These are phyloP conservation scores for Meiosimyza platycephala DNA, from an alignment of 2,888 invertebrate species.

Conservation along the genomic window DNA sequence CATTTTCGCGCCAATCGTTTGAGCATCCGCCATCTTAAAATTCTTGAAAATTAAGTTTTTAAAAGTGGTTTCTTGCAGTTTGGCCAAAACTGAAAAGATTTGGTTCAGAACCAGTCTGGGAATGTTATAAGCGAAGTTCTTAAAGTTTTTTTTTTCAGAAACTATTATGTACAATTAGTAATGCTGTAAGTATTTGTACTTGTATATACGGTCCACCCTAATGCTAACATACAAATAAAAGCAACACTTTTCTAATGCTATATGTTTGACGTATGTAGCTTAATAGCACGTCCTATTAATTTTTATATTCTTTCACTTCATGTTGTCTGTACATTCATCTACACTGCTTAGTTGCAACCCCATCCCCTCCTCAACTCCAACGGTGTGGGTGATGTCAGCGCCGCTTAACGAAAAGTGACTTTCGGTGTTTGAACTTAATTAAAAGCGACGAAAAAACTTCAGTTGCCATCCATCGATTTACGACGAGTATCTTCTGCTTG, in stretches of 20 bases:
- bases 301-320: constrained; percentile 40
- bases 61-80: no score
- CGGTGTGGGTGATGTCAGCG: background rate
- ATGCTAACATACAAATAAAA: background rate
- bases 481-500: background rate
- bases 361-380: background rate
- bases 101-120: no score
- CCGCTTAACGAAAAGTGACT: constrained; percentile 47
- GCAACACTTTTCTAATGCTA: background rate
- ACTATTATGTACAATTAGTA: no score
- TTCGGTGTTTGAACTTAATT: constrained; percentile 61
- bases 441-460: constrained; percentile 49
- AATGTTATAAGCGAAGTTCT: no score
- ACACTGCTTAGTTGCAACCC: background rate
- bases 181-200: no score
- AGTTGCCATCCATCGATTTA: constrained; percentile 31
- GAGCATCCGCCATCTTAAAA: no score
- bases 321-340: constrained; percentile 20
- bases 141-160: no score
- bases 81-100: no score
- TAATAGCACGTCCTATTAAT: constrained; percentile 39
- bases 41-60: no score
- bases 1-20: no score
- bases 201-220: constrained; percentile 7
- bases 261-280: constrained; percentile 9